phyloP scores from a whole-genome alignment of 1,140 invertebrate species.

The Diploscapter pachys region DNA sequence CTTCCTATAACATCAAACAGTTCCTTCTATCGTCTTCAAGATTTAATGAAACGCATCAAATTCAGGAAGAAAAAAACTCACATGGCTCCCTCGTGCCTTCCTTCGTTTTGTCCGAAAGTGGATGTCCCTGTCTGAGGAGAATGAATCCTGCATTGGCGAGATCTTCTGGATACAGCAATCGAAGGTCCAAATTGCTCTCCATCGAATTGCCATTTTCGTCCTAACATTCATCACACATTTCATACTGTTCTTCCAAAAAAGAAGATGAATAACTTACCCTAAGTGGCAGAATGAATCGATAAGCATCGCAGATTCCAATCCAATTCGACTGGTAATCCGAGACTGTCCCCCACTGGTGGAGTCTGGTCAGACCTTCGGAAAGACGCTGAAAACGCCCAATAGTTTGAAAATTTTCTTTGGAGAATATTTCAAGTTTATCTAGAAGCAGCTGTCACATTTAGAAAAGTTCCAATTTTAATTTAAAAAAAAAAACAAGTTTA shows the following conservation, averaged over 20 bases:
- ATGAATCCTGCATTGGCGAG: constrained; percentile 45
- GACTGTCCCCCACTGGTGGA: constrained; percentile 73
- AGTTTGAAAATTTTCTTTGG: not conserved
- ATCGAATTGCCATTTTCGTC: not conserved
- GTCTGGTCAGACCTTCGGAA: constrained; percentile 71
- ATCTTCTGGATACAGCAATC: constrained; percentile 40
- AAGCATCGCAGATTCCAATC: constrained; percentile 87
- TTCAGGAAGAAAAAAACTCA: not conserved
- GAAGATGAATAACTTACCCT: constrained; percentile 42
- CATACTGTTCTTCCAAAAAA: not conserved
- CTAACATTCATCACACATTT: not conserved
- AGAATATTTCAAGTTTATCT: too few species aligned
- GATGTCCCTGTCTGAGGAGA: constrained; percentile 40
- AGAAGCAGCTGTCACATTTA: too few species aligned
- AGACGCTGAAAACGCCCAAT: constrained; percentile 59
- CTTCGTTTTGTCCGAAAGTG: constrained; percentile 31
- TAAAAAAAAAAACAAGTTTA: not conserved
- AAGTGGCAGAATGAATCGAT: constrained; percentile 72
- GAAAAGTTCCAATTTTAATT: not conserved
- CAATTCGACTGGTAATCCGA: constrained; percentile 85
- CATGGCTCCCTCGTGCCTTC: constrained; percentile 12
- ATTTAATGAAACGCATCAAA: too few species aligned
- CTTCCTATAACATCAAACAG: not conserved
- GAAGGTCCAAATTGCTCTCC: constrained; percentile 41
- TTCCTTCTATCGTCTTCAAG: too few species aligned